Base-by-base conservation (phyloP, 2,113 vertebrate species). In the Pseudorhombus dupliciocellatus region DNA sequence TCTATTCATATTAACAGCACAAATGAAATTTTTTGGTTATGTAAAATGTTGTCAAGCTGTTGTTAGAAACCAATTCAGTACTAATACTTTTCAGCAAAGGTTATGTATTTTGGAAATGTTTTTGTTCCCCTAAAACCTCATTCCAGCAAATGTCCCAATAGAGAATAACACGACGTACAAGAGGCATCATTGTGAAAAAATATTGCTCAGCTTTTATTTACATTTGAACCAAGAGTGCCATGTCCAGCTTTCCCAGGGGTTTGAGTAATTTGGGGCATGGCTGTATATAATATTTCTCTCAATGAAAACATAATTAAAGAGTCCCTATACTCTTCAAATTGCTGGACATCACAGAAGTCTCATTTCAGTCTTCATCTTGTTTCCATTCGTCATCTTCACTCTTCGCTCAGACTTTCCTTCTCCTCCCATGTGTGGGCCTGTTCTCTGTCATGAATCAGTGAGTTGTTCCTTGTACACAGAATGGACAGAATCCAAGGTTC, bases 401-500 rank as follows among this genome's bases (percentile, higher is more conserved):
- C 4, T 10, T 69, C 21, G 40, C 11, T 24, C 31, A 46, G 40
- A 46, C 26, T 22, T 28, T 20, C 25, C 10, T 16, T 65, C 31
- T 70, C 61, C 26, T 61, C 52, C 42, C 28, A 8, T 20, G 55
- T 24, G 6, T 57, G n/a, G 55, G 25, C 48, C 70, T 66, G 52
- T 57, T 60, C 53, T 66, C 59, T 34, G 60, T 70, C 55, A 66
- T 83, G 76, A 85, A 84, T 85, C 73, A 75, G 34, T 73, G 73
- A 59, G 61, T 63, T 73, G 74, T 53, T 79, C 55, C 48, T 57
- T 64, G 59, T 22, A 24, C 30, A 74, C 44, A 67, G 31, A 56
- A 59, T 80, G 81, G 87, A 81, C 60, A 30, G n/a, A 68, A 56
- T 84, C 77, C 63, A 73, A 64, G 55, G 61, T 76, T 87, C 79